Percentiles rank a stretch among this genome's conserved stretches.
phyloP scores from a whole-genome alignment of 2,888 invertebrate species.

The Epinotia nisella region DNA sequence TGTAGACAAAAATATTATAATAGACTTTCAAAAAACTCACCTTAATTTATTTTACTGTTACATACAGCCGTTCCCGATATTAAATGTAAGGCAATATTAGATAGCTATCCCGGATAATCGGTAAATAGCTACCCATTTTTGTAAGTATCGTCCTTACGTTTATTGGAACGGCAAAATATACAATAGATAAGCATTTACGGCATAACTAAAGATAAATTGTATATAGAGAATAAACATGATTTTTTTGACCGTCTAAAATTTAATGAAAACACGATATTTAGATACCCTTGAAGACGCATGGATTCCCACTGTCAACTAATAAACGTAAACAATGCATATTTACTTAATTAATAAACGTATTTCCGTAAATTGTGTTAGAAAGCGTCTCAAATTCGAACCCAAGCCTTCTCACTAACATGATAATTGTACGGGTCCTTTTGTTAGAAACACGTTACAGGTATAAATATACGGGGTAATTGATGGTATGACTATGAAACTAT shows the following conservation, averaged over 20 bases:
- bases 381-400: slow-evolving; percentile 26
- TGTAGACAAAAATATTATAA: no score
- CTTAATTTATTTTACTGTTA: no score
- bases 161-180: not conserved
- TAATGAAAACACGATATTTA: not conserved
- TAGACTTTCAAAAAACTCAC: no score
- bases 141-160: not conserved
- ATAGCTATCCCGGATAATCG: no score
- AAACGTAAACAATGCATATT: not conserved
- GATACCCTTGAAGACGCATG: not conserved
- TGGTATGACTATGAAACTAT: slow-evolving; percentile 58
- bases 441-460: slow-evolving; percentile 29
- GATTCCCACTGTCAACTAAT: slow-evolving; percentile 5
- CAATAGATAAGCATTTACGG: not conserved
- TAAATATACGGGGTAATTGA: slow-evolving; percentile 52
- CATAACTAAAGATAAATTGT: not conserved
- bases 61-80: no score
- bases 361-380: slow-evolving; percentile 9
- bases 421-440: slow-evolving; percentile 43
- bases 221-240: not conserved
- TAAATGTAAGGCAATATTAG: no score
- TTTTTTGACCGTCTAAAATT: not conserved
- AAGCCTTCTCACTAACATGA: slow-evolving; percentile 35
- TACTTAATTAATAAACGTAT: slow-evolving; percentile 24
- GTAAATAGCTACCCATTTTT: no score